phyloP scores from a whole-genome alignment of 2,888 invertebrate species.

The Tenthredo amoena region DNA sequence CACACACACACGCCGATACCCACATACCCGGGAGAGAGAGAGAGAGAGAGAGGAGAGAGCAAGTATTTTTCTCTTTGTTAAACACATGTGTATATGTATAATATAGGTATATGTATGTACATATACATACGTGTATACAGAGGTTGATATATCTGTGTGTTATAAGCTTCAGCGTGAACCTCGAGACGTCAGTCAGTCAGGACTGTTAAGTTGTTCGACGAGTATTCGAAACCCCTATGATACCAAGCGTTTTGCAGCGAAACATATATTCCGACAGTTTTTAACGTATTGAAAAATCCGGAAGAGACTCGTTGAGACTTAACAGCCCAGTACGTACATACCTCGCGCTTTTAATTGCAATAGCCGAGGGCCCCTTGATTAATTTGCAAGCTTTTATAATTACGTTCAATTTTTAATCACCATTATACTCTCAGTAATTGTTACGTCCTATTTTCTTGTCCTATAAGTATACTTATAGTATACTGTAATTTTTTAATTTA shows the following conservation, averaged over 20 bases:
- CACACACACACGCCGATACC: not conserved
- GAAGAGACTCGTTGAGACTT: constrained; percentile 36
- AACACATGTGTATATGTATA: not conserved
- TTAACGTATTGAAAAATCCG: constrained; percentile 14
- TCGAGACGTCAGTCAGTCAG: constrained; percentile 26
- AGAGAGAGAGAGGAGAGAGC: not conserved
- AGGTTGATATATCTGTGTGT: not conserved
- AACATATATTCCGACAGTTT: not conserved
- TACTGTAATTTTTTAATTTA: not conserved
- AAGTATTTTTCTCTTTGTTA: constrained; percentile 1
- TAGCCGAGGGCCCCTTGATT: not conserved
- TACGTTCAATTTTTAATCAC: constrained; percentile 35
- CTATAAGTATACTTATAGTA: not conserved
- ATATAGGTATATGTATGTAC: not conserved
- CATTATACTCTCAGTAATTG: constrained; percentile 28
- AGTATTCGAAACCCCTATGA: not conserved
- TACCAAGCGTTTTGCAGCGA: not conserved
- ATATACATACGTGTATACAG: not conserved
- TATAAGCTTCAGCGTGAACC: not conserved
- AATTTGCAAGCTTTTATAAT: constrained; percentile 20
- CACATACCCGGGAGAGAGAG: not conserved
- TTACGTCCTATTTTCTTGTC: constrained; percentile 19
- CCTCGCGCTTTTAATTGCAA: constrained; percentile 15
- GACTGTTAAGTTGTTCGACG: constrained; percentile 34
- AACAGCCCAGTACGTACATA: not conserved